These are phyloP conservation scores for Ceyx cyanopectus DNA, from an alignment of 2,113 vertebrate species.

Conservation along the genomic window DNA sequence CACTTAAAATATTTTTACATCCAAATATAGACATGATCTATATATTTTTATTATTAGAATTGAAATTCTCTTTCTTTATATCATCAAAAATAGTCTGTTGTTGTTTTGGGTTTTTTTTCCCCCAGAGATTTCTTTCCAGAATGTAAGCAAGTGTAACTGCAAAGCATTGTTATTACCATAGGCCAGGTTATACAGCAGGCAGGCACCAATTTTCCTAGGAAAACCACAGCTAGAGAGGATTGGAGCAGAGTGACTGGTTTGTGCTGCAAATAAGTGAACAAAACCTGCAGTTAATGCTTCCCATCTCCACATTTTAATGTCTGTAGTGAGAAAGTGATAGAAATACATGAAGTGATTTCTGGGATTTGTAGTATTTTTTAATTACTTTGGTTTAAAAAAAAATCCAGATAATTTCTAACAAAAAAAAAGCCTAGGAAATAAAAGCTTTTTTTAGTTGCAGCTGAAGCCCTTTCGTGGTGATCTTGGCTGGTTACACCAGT, in stretches of 20 bases:
- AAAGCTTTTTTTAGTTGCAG: neutral
- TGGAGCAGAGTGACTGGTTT: neutral
- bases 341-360: neutral
- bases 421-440: neutral
- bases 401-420: neutral
- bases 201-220: neutral
- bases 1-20: neutral
- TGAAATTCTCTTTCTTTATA: neutral
- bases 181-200: neutral
- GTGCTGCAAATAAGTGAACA: neutral
- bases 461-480: neutral
- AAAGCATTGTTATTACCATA: neutral
- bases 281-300: neutral
- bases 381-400: neutral
- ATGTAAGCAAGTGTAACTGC: neutral
- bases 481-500: neutral
- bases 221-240: neutral
- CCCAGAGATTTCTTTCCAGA: neutral
- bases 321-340: neutral
- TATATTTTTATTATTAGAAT: neutral
- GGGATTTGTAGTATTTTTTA: neutral
- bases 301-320: accelerated
- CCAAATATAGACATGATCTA: neutral
- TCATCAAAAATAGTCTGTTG: neutral
- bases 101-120: no score